Evolutionary conservation across 2,888 invertebrate genomes (phyloP), one percentile per base, ranked within the genome.

Genomic region (Apamea monoglypha): DNA sequence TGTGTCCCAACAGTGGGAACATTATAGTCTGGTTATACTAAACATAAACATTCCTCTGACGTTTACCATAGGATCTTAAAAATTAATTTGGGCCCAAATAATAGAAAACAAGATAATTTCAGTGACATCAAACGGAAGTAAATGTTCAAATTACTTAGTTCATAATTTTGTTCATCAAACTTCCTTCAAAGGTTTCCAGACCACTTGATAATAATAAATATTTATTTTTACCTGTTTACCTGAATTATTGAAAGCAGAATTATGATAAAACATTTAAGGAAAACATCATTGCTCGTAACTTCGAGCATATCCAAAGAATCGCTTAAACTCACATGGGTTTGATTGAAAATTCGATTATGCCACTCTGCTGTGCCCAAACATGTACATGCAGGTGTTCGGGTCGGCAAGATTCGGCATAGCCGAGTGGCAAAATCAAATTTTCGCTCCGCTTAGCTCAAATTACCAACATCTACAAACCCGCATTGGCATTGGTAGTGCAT

Each of bases 131-230:
- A 91, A 92, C 86, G 80, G 82, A 89, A 91, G 90, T 90, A 78
- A 88, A 92, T 91, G 89, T 91, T 94, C 87, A 91, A 94, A 94
- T 93, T 92, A 93, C 90, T 91, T 93, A 82, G 47, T 47, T 47
- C 47, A 72, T 92, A 90, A 93, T 93, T 93, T 90, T 88, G 90
- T 92, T 92, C 89, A 88, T 90, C 84, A 87, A 92, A 92, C 91
- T 92, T 92, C 80, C 85, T 88, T 90, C 87, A 87, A 88, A 90
- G 88, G 89, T 88, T 91, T 87, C 73, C 80, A 80, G 81, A 87
- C 86, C 86, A 88, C 81, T 82, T 87, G 85, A 88, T 84, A 84
- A 88, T 87, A 85, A 87, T 82, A 86, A 88, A 88, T 66, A 76
- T 74, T 21, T 66, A 53, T 64, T 78, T 75, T 73, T 76, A 80